Conservation (phyloP, 2,888 invertebrate species). For the Venusia cambrica region DNA sequence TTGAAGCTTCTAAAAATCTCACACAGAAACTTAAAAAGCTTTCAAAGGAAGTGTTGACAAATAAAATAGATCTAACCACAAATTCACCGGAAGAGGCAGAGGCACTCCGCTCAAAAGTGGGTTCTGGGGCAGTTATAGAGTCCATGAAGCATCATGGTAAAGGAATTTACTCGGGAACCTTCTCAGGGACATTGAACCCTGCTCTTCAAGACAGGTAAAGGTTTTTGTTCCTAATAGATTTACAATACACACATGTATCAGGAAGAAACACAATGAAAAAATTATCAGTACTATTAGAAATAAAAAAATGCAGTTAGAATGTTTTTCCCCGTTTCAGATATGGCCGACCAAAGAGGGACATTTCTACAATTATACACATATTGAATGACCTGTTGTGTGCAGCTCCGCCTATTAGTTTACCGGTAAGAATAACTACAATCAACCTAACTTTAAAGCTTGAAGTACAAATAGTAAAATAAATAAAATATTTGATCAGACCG, state of each 20-base stretch:
- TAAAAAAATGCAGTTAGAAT: neutral
- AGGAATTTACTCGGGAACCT: slow-evolving; percentile 97
- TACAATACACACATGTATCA: slow-evolving; percentile 12
- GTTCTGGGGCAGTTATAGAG: slow-evolving; percentile 90
- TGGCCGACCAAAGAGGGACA: slow-evolving; percentile 95
- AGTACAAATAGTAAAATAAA: slow-evolving; percentile 12
- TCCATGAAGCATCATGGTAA: slow-evolving; percentile 96
- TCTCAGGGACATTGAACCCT: slow-evolving; percentile 96
- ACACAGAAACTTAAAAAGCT: slow-evolving; percentile 94
- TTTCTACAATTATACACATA: slow-evolving; percentile 97
- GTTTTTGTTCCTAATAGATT: slow-evolving; percentile 1
- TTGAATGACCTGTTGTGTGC: slow-evolving; percentile 96
- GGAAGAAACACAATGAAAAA: slow-evolving; percentile 10
- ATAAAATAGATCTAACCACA: slow-evolving; percentile 75
- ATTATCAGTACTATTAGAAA: slow-evolving; percentile 11
- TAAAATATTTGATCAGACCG: slow-evolving; percentile 14
- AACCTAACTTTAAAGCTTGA: slow-evolving; percentile 14
- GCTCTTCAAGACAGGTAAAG: slow-evolving; percentile 90
- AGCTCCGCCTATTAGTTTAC: slow-evolving; percentile 84
- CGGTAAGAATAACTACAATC: slow-evolving; percentile 50
- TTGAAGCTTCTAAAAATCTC: slow-evolving; percentile 94
- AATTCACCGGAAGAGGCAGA: slow-evolving; percentile 72
- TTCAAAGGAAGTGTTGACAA: slow-evolving; percentile 93
- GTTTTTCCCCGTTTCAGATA: slow-evolving; percentile 69
- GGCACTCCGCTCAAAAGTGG: slow-evolving; percentile 65